Percentiles rank a stretch among this genome's conserved stretches.
These are phyloP conservation scores for Chromobotia macracanthus DNA, from an alignment of 2,797 vertebrate genomes.

Conservation along the genomic window DNA sequence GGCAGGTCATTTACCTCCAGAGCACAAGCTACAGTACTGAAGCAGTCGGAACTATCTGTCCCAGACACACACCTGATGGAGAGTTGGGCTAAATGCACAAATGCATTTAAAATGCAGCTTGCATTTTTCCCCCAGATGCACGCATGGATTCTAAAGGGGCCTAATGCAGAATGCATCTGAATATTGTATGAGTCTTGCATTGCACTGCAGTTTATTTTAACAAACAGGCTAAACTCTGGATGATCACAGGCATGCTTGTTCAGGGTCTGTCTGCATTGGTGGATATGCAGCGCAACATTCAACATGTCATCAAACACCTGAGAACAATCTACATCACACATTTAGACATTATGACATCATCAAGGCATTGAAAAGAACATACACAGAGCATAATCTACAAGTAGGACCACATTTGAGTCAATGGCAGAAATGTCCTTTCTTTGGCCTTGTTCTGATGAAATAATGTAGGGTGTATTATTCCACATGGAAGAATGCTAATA, in stretches of 20 bases:
- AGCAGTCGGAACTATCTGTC: constrained; percentile 61
- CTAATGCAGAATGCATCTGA: constrained; percentile 49
- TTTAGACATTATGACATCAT: too few species aligned
- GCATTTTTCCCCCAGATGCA: constrained; percentile 46
- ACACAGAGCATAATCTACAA: too few species aligned
- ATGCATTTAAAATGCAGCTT: constrained; percentile 58
- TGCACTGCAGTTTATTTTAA: constrained; percentile 34
- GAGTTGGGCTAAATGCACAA: constrained; percentile 56
- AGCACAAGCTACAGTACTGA: constrained; percentile 55
- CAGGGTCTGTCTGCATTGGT: not conserved
- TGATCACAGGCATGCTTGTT: not conserved
- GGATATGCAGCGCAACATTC: not conserved
- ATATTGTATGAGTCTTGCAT: constrained; percentile 36
- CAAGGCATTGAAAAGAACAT: too few species aligned
- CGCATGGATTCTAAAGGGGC: constrained; percentile 13
- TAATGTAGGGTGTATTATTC: too few species aligned
- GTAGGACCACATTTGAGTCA: too few species aligned
- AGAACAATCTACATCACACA: too few species aligned
- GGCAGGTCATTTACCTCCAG: constrained; percentile 66
- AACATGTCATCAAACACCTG: too few species aligned
- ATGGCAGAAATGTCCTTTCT: too few species aligned
- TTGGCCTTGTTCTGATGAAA: too few species aligned
- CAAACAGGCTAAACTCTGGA: constrained; percentile 1
- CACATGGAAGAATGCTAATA: constrained; percentile 41
- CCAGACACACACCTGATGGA: constrained; percentile 60